These are phyloP conservation scores for Clepsis dumicolana DNA, from an alignment of 2,888 invertebrate genomes.

Conservation along the genomic window DNA sequence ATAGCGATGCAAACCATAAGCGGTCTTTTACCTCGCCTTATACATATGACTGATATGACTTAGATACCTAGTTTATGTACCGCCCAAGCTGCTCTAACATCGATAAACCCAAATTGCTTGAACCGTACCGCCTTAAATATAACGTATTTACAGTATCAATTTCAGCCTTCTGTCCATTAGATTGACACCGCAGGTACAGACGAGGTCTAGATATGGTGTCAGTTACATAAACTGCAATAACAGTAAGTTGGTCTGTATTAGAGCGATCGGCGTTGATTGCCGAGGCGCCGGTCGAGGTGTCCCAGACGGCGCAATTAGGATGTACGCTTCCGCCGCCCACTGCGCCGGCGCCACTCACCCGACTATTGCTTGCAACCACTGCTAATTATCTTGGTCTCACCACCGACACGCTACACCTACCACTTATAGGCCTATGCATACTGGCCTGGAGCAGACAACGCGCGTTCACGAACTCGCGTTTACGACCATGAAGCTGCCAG, in stretches of 20 bases:
- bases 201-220: constrained; percentile 12
- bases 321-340: constrained; percentile 85
- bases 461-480: background rate
- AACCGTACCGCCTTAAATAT: background rate
- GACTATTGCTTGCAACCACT: constrained; percentile 78
- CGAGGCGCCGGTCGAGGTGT: constrained; percentile 84
- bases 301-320: constrained; percentile 82
- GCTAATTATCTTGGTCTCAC: constrained; percentile 71
- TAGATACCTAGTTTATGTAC: background rate
- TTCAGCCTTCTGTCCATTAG: background rate
- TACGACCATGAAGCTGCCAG: background rate
- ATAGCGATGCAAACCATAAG: background rate
- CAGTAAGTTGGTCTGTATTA: constrained; percentile 52
- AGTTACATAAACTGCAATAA: constrained; percentile 26
- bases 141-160: background rate
- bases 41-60: background rate
- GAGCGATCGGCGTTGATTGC: constrained; percentile 80
- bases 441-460: background rate
- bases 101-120: background rate
- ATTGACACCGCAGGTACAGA: background rate
- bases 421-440: constrained; percentile 32
- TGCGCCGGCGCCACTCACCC: constrained; percentile 66
- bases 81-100: background rate
- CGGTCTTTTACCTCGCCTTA: background rate
- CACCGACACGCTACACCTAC: constrained; percentile 56